Evolutionary conservation across 2,113 vertebrate species (phyloP), one percentile per base, ranked within the genome.

Genomic region (Rissa tridactyla): DNA sequence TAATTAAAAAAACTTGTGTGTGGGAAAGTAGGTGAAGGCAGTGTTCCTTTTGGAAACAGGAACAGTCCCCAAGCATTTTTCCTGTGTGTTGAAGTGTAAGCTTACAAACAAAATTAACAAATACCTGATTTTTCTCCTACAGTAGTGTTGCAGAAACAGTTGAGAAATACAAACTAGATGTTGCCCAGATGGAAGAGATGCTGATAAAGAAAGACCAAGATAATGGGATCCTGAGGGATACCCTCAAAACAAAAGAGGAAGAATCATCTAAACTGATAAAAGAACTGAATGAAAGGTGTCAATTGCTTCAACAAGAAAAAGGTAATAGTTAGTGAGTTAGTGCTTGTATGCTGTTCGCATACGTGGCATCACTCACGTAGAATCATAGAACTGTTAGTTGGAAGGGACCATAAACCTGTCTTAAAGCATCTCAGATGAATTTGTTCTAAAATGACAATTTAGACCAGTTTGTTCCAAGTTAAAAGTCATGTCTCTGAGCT

Each of bases 271-370:
- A 98, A 96, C 87, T 98, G 87, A 97, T 99, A 51, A 94, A 98
- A 47, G 98, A 99, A 54, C 97, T 99, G 44, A 98, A 97, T 82
- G 98, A 98, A 65, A 98, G 96, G 38, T 99, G 97, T 97, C 96
- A 98, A 25, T 73, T 96, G 47, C 98, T 98, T 60, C 98, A 99
- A 90, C 96, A 98, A 52, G 98, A 99, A 90, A 99, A 98, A 98
- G 99, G 99, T 99, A 97, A 78, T 15, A 42, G 3, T n/a, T 75
- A 76, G 42, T 61, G n/a, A 42, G 3, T n/a, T 75, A 76, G 47
- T 61, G n/a, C 14, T 54, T 79, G 15, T 23, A 14, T 30, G 16
- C 27, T 84, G 14, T 40, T 52, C 6, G 17, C 3, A 0, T 36
- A 3, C 17, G 4, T 82, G 38, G 32, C 7, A 54, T 76, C 13